A percentile compares a stretch with the other conserved stretches of the same genome.
Evolutionary conservation across 2,113 vertebrate genomes (phyloP).

Genomic region (Motacilla alba): DNA sequence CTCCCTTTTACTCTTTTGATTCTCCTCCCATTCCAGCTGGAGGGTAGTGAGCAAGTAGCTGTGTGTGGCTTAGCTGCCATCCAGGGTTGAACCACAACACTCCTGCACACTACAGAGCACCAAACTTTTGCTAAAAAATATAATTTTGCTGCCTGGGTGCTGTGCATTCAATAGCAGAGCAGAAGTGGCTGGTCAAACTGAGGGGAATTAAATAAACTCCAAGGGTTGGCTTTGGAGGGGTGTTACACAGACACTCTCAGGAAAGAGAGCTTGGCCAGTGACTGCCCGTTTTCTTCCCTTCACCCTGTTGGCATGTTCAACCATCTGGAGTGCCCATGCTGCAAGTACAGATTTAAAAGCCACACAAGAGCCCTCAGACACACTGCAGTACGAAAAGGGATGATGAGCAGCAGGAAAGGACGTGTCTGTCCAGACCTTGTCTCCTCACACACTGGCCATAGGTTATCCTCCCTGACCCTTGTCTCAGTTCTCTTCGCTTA

Average conservation of each 20-base stretch:
- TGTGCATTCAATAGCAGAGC: neutral
- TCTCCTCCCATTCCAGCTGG: neutral
- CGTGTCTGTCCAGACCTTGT: neutral
- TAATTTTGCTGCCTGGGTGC: neutral
- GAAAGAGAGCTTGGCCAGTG: neutral
- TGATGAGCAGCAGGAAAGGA: neutral
- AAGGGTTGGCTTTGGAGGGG: neutral
- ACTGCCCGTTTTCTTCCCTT: neutral
- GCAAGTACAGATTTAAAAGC: neutral
- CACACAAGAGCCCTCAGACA: neutral
- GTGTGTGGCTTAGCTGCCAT: neutral
- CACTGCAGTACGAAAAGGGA: neutral
- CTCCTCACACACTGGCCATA: neutral
- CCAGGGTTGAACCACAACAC: neutral
- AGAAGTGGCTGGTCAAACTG: neutral
- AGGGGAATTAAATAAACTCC: neutral
- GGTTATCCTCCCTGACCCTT: neutral
- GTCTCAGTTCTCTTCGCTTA: neutral
- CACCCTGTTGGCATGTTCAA: neutral
- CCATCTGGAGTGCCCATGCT: neutral
- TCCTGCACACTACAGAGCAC: neutral
- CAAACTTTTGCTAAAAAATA: neutral
- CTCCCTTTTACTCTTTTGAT: neutral
- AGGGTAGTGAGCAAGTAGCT: neutral
- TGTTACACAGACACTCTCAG: neutral